Conservation (phyloP, 2,113 vertebrate genomes). For the Sakesphorus luctuosus region DNA sequence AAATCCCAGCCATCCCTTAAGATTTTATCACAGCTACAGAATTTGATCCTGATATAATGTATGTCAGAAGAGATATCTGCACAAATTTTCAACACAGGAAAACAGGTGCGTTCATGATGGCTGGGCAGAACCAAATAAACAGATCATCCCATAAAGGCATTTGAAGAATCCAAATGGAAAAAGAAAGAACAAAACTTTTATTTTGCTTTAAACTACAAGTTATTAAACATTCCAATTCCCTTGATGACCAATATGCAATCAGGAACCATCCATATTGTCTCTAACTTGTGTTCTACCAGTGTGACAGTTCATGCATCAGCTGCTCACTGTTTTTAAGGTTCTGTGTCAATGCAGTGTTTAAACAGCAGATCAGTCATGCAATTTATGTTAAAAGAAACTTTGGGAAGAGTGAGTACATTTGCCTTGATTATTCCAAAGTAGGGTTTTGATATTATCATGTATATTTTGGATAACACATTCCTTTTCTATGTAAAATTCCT, state of each 20-base stretch:
- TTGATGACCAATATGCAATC: not conserved
- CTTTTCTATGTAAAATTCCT: not conserved
- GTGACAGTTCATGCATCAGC: not conserved
- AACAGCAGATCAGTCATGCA: accelerated
- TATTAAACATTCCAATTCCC: not conserved
- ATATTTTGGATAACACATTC: not conserved
- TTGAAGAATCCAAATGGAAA: not conserved
- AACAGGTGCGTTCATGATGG: not conserved
- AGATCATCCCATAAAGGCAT: not conserved
- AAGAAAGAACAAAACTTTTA: not conserved
- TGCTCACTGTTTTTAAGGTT: not conserved
- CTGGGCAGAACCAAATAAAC: not conserved
- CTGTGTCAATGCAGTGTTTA: not conserved
- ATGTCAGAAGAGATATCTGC: not conserved
- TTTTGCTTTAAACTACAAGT: not conserved
- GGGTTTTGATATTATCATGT: not conserved
- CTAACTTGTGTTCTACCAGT: not conserved
- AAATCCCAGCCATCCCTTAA: not conserved
- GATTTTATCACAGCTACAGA: not conserved
- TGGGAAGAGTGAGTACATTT: not conserved
- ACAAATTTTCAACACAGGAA: not conserved
- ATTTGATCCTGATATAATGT: not conserved
- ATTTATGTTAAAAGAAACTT: not conserved
- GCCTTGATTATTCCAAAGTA: not conserved
- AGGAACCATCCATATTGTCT: not conserved